Conservation (phyloP, 2,113 vertebrate genomes). For the Formicarius rufipectus region DNA sequence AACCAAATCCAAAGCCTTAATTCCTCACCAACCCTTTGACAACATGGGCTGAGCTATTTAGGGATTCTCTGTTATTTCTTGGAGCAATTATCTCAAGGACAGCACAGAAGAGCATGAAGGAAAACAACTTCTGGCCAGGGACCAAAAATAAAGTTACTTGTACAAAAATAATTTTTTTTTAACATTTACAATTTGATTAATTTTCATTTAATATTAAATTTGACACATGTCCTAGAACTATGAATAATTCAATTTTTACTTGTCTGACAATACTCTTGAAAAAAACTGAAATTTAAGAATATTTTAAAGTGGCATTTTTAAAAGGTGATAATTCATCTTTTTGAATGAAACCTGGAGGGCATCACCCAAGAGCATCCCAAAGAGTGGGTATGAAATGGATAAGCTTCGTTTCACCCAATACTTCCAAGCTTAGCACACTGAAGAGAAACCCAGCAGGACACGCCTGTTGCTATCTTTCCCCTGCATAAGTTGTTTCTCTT, state of each 20-base stretch:
- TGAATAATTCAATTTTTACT: neutral
- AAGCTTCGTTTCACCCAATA: too few species aligned
- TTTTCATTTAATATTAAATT: neutral
- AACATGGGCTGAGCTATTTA: neutral
- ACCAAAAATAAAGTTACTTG: neutral
- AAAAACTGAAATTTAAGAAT: neutral
- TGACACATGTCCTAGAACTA: neutral
- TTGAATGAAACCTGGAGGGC: neutral
- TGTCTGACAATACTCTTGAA: neutral
- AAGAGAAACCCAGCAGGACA: conserved; percentile 24
- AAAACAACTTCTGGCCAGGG: neutral
- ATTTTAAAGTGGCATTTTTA: neutral
- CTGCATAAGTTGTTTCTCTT: conserved; percentile 2
- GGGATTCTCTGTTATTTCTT: neutral
- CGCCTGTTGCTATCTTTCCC: neutral
- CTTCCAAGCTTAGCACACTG: neutral
- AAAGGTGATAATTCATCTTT: neutral
- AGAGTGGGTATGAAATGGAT: too few species aligned
- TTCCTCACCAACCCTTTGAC: neutral
- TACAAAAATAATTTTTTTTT: neutral
- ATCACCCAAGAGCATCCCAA: too few species aligned
- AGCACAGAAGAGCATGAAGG: neutral
- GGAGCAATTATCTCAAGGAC: neutral
- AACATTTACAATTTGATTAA: neutral
- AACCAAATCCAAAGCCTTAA: neutral